Percentiles rank a stretch among this genome's conserved stretches.
Conservation (phyloP, 1,140 invertebrate genomes). For the Pteromalus puparum region DNA sequence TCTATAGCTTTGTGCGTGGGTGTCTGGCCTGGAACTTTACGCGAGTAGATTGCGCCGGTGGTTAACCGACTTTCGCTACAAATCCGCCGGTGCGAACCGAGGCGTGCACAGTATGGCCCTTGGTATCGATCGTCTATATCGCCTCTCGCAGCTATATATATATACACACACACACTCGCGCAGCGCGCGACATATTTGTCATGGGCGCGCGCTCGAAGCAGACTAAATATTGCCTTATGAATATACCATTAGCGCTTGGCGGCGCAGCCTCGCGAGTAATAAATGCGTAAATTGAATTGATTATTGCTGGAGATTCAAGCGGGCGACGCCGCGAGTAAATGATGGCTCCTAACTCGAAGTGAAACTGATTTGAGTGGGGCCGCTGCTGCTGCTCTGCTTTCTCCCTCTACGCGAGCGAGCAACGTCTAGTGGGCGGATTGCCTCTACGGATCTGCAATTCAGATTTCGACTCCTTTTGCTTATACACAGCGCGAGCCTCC, state of each 20-base stretch:
- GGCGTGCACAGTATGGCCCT: conserved; percentile 8
- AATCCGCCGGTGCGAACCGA: conserved; percentile 42
- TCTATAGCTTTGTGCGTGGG: background rate
- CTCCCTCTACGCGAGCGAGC: background rate
- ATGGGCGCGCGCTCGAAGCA: conserved; percentile 48
- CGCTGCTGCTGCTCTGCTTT: conserved; percentile 2
- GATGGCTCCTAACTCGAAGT: conserved; percentile 61
- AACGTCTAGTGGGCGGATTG: conserved; percentile 50
- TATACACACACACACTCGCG: too few species aligned
- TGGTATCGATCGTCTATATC: conserved; percentile 56
- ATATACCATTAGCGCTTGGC: conserved; percentile 61
- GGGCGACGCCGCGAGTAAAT: conserved; percentile 56
- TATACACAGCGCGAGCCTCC: conserved; percentile 39
- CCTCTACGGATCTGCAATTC: conserved; percentile 66
- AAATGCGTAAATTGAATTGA: conserved; percentile 69
- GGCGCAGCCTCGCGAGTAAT: conserved; percentile 52
- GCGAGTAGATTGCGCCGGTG: background rate
- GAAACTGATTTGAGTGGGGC: conserved; percentile 63
- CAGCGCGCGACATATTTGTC: conserved; percentile 57
- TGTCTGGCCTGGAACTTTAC: conserved; percentile 29
- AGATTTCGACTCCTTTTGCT: conserved; percentile 67
- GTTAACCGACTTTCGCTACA: conserved; percentile 29
- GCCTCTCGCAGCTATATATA: background rate
- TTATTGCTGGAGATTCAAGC: conserved; percentile 61
- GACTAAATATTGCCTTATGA: conserved; percentile 65